These are phyloP conservation scores for Agonopterix arenella DNA, from an alignment of 2,888 invertebrate species.

Conservation along the genomic window DNA sequence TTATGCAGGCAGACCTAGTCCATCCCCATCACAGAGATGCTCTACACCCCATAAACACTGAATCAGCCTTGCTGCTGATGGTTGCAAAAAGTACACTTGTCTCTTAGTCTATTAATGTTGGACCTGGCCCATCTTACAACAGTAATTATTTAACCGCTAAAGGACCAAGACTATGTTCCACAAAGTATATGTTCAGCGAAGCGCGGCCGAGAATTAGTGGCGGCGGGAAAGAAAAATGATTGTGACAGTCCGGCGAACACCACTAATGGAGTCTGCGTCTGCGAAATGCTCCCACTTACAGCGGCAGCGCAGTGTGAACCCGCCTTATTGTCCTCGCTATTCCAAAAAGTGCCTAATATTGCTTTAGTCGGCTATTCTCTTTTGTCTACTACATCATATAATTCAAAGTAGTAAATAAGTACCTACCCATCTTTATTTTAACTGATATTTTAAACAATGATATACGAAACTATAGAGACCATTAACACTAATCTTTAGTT, in stretches of 20 bases:
- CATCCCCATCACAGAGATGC: too few relatives aligned
- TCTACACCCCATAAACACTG: too few relatives aligned
- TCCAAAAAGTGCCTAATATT: slow-evolving; percentile 1
- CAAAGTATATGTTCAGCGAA: slow-evolving; percentile 50
- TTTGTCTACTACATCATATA: neutral
- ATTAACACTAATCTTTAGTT: slow-evolving; percentile 7
- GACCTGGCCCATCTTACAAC: neutral
- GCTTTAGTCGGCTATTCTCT: neutral
- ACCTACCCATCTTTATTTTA: neutral
- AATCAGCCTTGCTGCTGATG: too few relatives aligned
- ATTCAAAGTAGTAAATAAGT: too few relatives aligned
- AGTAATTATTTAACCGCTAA: slow-evolving; percentile 7
- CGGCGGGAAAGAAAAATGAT: slow-evolving; percentile 76
- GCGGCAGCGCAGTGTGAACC: slow-evolving; percentile 21
- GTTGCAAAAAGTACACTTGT: too few relatives aligned
- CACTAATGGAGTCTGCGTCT: slow-evolving; percentile 74
- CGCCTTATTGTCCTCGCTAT: slow-evolving; percentile 13
- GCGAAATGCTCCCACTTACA: slow-evolving; percentile 67
- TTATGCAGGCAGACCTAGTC: too few relatives aligned
- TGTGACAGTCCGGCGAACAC: slow-evolving; percentile 75
- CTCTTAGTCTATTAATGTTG: too few relatives aligned
- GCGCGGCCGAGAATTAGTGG: slow-evolving; percentile 72
- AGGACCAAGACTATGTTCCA: slow-evolving; percentile 36
- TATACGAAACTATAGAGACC: neutral
- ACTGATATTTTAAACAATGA: neutral